These are phyloP conservation scores for Scolopax bukidnonensis DNA, from an alignment of 2,797 vertebrate genomes.

Conservation along the genomic window DNA sequence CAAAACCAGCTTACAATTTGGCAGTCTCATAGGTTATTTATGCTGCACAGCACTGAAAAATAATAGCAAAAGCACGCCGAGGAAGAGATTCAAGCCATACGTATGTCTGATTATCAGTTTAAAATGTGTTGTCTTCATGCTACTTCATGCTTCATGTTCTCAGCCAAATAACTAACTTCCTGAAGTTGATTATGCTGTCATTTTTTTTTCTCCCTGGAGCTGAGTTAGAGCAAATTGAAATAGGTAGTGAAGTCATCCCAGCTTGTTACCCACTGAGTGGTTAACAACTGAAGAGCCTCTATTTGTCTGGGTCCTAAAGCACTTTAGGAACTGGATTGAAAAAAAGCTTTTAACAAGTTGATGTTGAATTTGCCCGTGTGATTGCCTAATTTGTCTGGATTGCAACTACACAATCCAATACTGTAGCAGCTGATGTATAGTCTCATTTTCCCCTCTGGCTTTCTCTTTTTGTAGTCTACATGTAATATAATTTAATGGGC, in stretches of 20 bases:
- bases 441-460: background rate
- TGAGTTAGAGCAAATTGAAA: constrained; percentile 3
- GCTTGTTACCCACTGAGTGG: background rate
- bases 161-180: background rate
- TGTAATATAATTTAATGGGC: background rate
- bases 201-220: background rate
- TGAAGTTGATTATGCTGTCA: background rate
- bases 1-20: background rate
- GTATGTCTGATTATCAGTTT: background rate
- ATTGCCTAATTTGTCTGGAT: background rate
- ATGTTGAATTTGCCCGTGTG: background rate
- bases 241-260: background rate
- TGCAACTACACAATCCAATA: background rate
- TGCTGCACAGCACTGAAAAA: background rate
- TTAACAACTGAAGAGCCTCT: background rate
- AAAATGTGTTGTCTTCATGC: background rate
- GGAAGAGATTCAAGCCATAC: background rate
- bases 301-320: background rate
- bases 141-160: background rate
- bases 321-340: background rate
- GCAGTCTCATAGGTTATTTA: background rate
- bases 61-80: background rate
- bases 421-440: background rate
- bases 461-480: background rate
- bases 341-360: background rate